Evolutionary conservation across 2,113 vertebrate genomes (phyloP).

Genomic region (Scomber japonicus): DNA sequence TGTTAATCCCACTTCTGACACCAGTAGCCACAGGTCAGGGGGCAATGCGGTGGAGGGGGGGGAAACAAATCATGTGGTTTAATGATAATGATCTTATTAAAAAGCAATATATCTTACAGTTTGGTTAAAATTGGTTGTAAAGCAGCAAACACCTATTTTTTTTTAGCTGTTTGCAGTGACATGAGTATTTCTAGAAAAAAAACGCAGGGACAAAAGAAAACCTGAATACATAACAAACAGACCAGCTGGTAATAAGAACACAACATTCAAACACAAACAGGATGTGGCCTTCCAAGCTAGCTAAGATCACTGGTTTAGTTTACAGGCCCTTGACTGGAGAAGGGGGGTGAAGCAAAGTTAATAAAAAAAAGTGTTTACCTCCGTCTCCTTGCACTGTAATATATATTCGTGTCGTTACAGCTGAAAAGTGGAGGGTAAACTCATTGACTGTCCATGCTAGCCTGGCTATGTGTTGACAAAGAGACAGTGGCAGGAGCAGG

Average conservation of each 20-base stretch:
- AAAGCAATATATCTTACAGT: background rate
- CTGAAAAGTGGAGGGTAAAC: constrained; percentile 42
- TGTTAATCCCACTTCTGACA: constrained; percentile 77
- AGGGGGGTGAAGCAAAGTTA: constrained; percentile 52
- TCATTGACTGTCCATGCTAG: constrained; percentile 70
- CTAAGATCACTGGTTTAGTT: constrained; percentile 45
- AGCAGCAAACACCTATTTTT: background rate
- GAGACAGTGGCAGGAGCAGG: constrained; percentile 58
- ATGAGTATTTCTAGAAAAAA: background rate
- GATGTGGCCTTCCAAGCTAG: constrained; percentile 57
- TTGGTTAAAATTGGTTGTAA: background rate
- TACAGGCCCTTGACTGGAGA: constrained; percentile 45
- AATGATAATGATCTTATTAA: background rate
- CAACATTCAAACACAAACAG: constrained; percentile 19
- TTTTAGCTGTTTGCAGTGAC: constrained; percentile 6
- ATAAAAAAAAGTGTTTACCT: constrained; percentile 75
- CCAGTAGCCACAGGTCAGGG: constrained; percentile 8
- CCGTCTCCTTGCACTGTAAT: constrained; percentile 62
- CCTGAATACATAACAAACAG: background rate
- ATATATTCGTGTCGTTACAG: constrained; percentile 62
- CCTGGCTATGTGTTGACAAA: constrained; percentile 46
- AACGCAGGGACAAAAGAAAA: background rate
- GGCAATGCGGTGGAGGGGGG: background rate
- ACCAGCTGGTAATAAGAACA: constrained; percentile 8
- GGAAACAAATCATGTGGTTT: background rate